These are phyloP conservation scores for Laupala kohalensis DNA, from an alignment of 1,140 invertebrate genomes.

Conservation along the genomic window DNA sequence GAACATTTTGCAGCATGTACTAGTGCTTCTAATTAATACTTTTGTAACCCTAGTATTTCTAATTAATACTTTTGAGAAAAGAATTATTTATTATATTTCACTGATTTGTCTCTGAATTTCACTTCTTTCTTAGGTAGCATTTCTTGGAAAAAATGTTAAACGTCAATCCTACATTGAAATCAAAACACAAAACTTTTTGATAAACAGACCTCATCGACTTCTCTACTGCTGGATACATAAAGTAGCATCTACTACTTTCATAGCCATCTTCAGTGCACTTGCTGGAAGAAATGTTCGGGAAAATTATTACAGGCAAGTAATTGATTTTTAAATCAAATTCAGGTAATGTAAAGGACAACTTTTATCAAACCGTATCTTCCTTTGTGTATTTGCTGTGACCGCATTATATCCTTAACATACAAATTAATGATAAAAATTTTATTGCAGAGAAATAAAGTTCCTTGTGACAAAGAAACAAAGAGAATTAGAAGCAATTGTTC, in stretches of 20 bases:
- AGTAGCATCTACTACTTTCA: slow-evolving; percentile 30
- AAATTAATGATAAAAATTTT: neutral
- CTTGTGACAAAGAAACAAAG: slow-evolving; percentile 21
- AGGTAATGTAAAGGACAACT: neutral
- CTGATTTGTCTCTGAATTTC: too few species aligned
- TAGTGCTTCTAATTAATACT: too few species aligned
- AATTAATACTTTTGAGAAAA: too few species aligned
- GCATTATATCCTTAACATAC: neutral
- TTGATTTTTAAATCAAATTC: slow-evolving; percentile 10
- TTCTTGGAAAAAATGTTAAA: too few species aligned
- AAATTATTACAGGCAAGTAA: slow-evolving; percentile 11
- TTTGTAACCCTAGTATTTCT: too few species aligned
- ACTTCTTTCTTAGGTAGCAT: too few species aligned
- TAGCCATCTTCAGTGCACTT: slow-evolving; percentile 18
- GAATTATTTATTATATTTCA: too few species aligned
- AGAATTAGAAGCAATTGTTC: slow-evolving; percentile 19
- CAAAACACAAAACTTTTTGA: slow-evolving; percentile 29
- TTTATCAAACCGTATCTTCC: neutral
- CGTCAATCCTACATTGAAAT: too few species aligned
- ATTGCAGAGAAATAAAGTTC: slow-evolving; percentile 24
- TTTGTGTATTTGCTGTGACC: neutral
- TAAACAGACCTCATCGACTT: slow-evolving; percentile 22
- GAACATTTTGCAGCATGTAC: too few species aligned
- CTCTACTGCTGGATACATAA: slow-evolving; percentile 34
- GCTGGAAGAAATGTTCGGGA: neutral